Evolutionary conservation across 2,113 vertebrate genomes (phyloP).

Genomic region (Butorides virescens): DNA sequence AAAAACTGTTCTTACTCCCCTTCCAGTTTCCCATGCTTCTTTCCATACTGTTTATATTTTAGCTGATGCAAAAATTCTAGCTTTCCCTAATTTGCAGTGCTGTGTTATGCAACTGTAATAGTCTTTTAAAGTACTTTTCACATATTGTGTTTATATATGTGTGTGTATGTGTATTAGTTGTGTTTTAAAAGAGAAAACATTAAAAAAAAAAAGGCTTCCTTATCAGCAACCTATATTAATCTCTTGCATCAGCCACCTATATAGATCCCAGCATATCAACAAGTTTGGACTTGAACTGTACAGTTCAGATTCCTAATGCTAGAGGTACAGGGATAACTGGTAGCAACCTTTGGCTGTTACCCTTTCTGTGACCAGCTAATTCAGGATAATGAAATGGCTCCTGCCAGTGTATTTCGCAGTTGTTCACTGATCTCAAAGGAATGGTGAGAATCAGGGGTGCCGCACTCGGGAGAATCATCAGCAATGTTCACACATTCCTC

Average conservation of each 20-base stretch:
- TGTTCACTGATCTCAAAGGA: slow-evolving; percentile 50
- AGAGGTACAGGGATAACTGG: neutral
- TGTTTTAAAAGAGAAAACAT: neutral
- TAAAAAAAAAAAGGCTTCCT: neutral
- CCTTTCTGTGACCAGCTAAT: slow-evolving; percentile 27
- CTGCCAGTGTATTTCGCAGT: slow-evolving; percentile 46
- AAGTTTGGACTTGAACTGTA: neutral
- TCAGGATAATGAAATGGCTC: slow-evolving; percentile 10
- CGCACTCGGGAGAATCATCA: neutral
- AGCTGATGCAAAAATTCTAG: neutral
- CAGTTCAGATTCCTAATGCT: neutral
- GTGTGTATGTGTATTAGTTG: neutral
- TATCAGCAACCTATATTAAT: neutral
- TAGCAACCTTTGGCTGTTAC: neutral
- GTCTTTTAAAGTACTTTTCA: neutral
- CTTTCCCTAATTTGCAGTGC: neutral
- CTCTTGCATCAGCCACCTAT: neutral
- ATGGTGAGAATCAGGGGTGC: slow-evolving; percentile 41
- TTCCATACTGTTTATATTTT: neutral
- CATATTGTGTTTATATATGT: neutral
- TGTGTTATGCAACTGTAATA: neutral
- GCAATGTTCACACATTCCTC: slow-evolving; percentile 49
- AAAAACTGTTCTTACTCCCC: neutral
- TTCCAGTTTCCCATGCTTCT: neutral
- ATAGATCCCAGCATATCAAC: neutral